These are phyloP conservation scores for Seira sanloemensis DNA, from an alignment of 2,888 invertebrate genomes.

Conservation along the genomic window DNA sequence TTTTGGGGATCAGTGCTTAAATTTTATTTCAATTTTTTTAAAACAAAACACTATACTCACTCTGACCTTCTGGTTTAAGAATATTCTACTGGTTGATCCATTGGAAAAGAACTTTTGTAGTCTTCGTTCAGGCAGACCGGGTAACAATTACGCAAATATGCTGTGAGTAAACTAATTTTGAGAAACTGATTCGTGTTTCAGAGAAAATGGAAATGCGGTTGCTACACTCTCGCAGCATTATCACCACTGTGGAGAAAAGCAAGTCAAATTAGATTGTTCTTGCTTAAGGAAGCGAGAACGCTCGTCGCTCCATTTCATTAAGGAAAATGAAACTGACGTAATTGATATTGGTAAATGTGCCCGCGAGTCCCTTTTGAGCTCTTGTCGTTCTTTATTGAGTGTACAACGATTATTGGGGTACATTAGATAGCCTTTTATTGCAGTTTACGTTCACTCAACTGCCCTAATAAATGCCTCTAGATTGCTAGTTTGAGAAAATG, in stretches of 20 bases:
- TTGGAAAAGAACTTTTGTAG: no score
- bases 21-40: no score
- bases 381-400: neutral
- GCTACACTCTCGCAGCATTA: neutral
- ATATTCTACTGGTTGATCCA: no score
- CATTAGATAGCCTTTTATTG: neutral
- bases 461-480: neutral
- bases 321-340: conserved; percentile 23
- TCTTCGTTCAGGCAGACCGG: no score
- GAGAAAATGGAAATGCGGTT: no score
- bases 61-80: no score
- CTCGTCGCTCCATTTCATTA: neutral
- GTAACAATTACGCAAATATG: no score
- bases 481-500: no score
- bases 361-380: conserved; percentile 22
- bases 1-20: no score
- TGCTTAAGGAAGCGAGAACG: neutral
- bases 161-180: no score
- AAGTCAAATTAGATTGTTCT: neutral
- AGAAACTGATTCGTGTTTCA: no score
- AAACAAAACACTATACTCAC: no score
- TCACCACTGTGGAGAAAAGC: neutral
- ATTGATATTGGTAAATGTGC: conserved; percentile 23
- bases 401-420: conserved; percentile 4
- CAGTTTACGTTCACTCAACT: neutral